Base-by-base conservation (phyloP, 2,888 invertebrate genomes). In the Leptarthrus brevirostris region DNA sequence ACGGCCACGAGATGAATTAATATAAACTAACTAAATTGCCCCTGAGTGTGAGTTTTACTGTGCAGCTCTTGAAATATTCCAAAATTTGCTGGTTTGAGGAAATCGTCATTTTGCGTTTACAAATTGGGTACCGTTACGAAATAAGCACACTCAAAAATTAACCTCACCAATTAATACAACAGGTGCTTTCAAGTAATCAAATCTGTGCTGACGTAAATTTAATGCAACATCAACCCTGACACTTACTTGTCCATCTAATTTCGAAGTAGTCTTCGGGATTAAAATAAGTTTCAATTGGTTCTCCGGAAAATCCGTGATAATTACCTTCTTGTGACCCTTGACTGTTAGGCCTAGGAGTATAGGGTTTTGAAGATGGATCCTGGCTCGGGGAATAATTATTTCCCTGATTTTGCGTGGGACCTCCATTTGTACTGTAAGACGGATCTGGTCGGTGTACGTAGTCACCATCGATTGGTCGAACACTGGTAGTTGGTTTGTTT, bases 231-330 rank as follows among this genome's bases (percentile, higher is more conserved):
- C 8, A 30, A 30, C 30, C 47, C 47, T 47, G 4, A 5, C 14
- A 69, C 83, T 81, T 77, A 84, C 84, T 81, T 77, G 81, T 82
- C 73, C 80, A 78, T 72, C 79, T 81, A 10, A 78, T 78, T 66
- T 80, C 78, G 74, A 80, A 78, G 77, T 84, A 84, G 49, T 85
- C 84, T 40, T 82, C 83, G 1, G 85, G 85, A 81, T 85, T 85
- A 69, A 85, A 85, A 74, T 81, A 85, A 0, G 85, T 85, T 36
- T 83, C 81, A 54, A 85, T 85, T 5, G 81, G 80, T 74, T 84
- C 83, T 61, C 84, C 84, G 61, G 47, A 61, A 71, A 44, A 80
- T 80, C 56, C 56, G 72, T 82, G 81, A 74, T 77, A 79, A 44
- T 77, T 78, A 61, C 79, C 80, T 36, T 77, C 78, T 8, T 79